Evolutionary conservation across 2,888 invertebrate genomes (phyloP), one percentile per base, ranked within the genome.

Genomic region (Periphyllus acericola): DNA sequence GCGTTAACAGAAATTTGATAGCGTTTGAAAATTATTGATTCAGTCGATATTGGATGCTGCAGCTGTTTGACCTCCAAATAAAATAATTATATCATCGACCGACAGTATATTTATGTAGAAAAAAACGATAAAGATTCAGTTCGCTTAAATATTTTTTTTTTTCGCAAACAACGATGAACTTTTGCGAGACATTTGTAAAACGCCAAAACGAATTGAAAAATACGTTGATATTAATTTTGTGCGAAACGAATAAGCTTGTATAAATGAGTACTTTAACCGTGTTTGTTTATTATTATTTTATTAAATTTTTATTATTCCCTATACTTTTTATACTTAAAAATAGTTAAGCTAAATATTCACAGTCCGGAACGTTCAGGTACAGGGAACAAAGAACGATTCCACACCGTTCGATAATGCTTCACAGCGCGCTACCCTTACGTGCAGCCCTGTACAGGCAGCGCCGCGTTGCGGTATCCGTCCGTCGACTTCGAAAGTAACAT

Each of bases 201-300:
- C 32, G 81, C 71, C 46, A 71, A 82, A 71, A 71, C 46, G 21
- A 82, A 52, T 71, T 81, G 29, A 71, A 81, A 71, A 81, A 17
- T 46, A 29, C 36, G 71, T 72, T 83, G 32, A 83, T 83, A 83
- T 83, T 55, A n/a, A 34, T 34, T 55, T 72, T 55, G 81, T 40
- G 36, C 74, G 5, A 74, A 36, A 34, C 34, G 34, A 1, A 78
- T 32, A 55, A 78, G 32, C 55, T 9, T 32, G 11, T 32, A 55
- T 78, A 55, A 55, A 78, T 78, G 25, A 78, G 34, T 55, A 55
- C n/a, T n/a, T n/a, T n/a, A n/a, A n/a, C 52, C 55, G 55, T 76
- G 29, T 17, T 14, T 14, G 1, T 11, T 46, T 46, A 40, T 46
- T n/a, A n/a, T 46, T 46, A 9, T 46, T 46, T 46, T 46, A 9